Evolutionary conservation across 2,888 invertebrate genomes (phyloP), one percentile per base, ranked within the genome.

Genomic region (Dicroscelio sp.): DNA sequence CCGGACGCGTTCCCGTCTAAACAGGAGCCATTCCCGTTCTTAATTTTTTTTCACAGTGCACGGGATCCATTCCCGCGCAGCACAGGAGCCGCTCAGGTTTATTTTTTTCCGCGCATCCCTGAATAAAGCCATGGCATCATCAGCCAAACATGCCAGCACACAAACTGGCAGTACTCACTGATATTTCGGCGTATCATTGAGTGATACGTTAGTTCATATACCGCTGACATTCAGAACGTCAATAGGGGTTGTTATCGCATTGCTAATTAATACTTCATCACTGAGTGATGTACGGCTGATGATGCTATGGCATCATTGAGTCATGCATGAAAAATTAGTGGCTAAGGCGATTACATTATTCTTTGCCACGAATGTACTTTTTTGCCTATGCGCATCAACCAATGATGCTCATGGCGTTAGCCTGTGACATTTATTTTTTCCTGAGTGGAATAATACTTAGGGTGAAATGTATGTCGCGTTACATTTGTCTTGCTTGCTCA

Each of bases 111-210:
- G 43, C 43, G 43, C 43, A 38, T 38, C 43, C 8, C 43, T 38
- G 10, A 38, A 14, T 12, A 38, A 38, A 12, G 8, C 43, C 43
- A 38, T 38, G 43, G 43, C 43, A 38, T 38, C 43, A 38, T 38
- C 43, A 38, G 43, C 43, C 43, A 14, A 12, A 38, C 14, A 38
- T 38, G 8, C 14, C 43, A 38, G 43, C 43, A 12, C 8, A 14
- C 43, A 38, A 38, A 8, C 10, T 14, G 43, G 14, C 10, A 38
- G 14, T 14, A 38, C 14, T 14, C 14, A 8, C 43, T 38, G n/a
- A n/a, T n/a, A n/a, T n/a, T n/a, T n/a, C n/a, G 43, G 43, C 43
- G 43, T n/a, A 55, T 55, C 55, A 55, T n/a, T 55, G 55, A 55
- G 43, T 38, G 43, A 38, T 12, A 14, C 43, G 43, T 12, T 38